Evolutionary conservation across 2,888 invertebrate species (phyloP).

Genomic region (Patella pellucida): DNA sequence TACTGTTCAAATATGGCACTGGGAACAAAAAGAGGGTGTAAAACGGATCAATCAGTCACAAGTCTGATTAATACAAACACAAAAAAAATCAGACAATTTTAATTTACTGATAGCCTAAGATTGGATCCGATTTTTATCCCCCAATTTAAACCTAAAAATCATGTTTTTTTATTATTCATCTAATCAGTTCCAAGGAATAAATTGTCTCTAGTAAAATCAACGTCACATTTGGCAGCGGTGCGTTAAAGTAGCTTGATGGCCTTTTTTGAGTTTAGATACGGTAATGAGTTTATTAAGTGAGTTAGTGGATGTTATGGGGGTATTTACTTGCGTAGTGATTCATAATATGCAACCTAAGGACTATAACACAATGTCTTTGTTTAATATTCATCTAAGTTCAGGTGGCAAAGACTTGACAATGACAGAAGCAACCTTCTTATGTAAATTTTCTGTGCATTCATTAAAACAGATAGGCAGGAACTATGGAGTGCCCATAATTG

Average conservation of each 20-base stretch:
- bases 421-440: too few relatives aligned
- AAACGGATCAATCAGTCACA: background rate
- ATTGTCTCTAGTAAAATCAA: background rate
- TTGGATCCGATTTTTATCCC: background rate
- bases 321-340: background rate
- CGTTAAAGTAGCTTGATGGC: background rate
- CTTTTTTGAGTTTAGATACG: background rate
- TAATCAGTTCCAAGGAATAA: conserved; percentile 1
- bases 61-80: background rate
- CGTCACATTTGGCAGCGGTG: background rate
- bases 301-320: background rate
- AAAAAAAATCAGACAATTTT: background rate
- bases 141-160: background rate
- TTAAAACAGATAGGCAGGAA: background rate
- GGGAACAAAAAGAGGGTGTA: background rate
- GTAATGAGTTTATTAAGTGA: conserved; percentile 3
- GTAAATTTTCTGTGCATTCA: too few relatives aligned
- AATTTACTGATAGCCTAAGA: conserved; percentile 1
- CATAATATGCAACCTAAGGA: background rate
- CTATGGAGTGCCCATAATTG: background rate
- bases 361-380: background rate
- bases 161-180: conserved; percentile 3
- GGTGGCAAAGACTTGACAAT: background rate
- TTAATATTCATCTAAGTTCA: background rate
- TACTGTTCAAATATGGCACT: background rate